Evolutionary conservation across 2,797 vertebrate species (phyloP), one percentile per base, ranked within the genome.

Genomic region (Steatocranus sp.): DNA sequence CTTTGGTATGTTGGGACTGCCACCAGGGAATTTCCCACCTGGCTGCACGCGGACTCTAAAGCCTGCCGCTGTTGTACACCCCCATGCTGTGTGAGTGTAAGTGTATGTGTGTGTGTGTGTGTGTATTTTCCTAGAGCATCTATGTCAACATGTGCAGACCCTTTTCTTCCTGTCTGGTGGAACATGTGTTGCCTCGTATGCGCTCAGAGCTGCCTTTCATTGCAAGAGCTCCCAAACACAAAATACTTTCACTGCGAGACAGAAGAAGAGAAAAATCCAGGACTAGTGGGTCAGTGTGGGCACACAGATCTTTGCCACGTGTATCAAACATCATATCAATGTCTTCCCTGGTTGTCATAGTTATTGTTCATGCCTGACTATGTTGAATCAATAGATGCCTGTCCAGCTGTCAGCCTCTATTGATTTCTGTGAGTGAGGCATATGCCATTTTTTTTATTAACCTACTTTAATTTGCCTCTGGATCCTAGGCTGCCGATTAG

Each of bases 21-120:
- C 75, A 90, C 61, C 84, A 5, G 80, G 89, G 89, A 90, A 93
- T 90, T 93, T 94, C 94, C 93, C 92, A 90, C 91, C 94, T 93
- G 94, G 94, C 91, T 84, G 78, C 82, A 81, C 82, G 80, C 27
- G n/a, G 80, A 91, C 87, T 87, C 89, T 90, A 86, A 83, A 88
- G 86, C 63, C 81, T 17, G 76, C 83, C 41, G 27, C 83, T 80
- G 73, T 91, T 85, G 12, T 87, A 53, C 78, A 88, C 75, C 49
- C 80, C 58, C 43, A 50, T 14, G 14, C 46, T 25, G 12, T 14
- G 51, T 58, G 61, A 34, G 73, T 74, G 76, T 46, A n/a, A 6
- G 76, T 68, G 61, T 49, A 12, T 76, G 63, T 54, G 61, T 82
- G 48, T 76, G 63, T 54, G 61, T 82, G 48, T 49, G 73, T 50